Percentiles rank a stretch among this genome's conserved stretches.
These are phyloP conservation scores for Varanus komodoensis DNA, from an alignment of 2,113 vertebrate genomes.

Conservation along the genomic window DNA sequence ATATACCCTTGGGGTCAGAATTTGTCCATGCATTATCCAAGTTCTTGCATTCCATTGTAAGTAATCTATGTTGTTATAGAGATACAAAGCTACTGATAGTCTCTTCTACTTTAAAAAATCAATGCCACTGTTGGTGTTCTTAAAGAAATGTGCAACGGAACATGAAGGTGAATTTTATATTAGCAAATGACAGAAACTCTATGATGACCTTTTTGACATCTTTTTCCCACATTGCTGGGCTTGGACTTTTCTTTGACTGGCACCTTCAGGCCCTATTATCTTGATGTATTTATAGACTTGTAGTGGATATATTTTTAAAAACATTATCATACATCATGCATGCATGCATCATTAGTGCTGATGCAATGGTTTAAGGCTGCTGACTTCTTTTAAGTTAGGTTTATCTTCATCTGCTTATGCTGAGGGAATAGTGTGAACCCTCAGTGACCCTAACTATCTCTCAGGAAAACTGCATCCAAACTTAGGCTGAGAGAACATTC, in stretches of 20 bases:
- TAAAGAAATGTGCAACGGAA: background rate
- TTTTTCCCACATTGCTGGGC: constrained; percentile 50
- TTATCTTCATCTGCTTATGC: constrained; percentile 76
- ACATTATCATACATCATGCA: constrained; percentile 11
- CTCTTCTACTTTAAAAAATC: background rate
- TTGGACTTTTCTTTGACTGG: constrained; percentile 58
- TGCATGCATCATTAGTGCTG: constrained; percentile 15
- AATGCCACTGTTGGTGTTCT: background rate
- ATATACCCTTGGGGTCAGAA: background rate
- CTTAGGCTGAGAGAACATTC: constrained; percentile 69
- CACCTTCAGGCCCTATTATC: constrained; percentile 54
- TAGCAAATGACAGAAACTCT: too few relatives aligned
- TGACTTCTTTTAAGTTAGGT: constrained; percentile 69
- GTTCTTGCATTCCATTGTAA: background rate
- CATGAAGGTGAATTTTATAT: background rate
- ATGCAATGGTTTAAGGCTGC: constrained; percentile 62
- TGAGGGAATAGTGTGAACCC: constrained; percentile 70
- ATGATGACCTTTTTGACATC: constrained; percentile 43
- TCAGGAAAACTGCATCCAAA: constrained; percentile 66
- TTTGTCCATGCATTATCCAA: background rate
- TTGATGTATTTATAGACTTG: constrained; percentile 68
- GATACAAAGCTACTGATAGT: background rate
- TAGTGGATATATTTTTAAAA: constrained; percentile 53
- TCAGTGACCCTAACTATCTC: constrained; percentile 58
- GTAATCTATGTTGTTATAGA: background rate